Conservation (phyloP, 2,888 invertebrate species). For the Cheilosia vernalis region DNA sequence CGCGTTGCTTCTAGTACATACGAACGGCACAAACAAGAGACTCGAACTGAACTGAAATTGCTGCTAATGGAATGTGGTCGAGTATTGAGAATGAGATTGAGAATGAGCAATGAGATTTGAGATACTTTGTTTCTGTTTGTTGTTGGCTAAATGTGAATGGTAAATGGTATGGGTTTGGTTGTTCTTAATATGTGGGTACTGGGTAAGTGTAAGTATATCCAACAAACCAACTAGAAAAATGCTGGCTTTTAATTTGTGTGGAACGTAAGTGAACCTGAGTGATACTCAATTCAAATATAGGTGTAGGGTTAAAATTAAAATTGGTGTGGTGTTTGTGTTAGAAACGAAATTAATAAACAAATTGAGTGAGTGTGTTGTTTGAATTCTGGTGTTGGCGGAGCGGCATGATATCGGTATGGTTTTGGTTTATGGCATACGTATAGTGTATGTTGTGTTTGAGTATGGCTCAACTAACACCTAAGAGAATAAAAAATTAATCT, state of each 20-base stretch:
- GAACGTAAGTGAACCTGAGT: slow-evolving; percentile 38
- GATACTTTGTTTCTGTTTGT: slow-evolving; percentile 18
- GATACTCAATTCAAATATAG: slow-evolving; percentile 1
- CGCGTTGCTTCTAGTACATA: slow-evolving; percentile 72
- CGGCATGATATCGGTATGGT: no score
- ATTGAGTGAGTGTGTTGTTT: no score
- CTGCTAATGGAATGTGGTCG: slow-evolving; percentile 40
- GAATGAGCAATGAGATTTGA: neutral
- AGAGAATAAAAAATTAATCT: no score
- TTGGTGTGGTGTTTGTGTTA: neutral
- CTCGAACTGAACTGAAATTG: slow-evolving; percentile 78
- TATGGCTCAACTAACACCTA: no score
- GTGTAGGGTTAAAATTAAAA: neutral
- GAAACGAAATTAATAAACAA: neutral
- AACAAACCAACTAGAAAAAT: slow-evolving; percentile 27
- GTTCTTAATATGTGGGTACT: no score
- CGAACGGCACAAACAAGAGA: slow-evolving; percentile 77
- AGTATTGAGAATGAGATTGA: slow-evolving; percentile 13
- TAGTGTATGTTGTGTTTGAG: no score
- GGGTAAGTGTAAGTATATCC: neutral
- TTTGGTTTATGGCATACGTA: no score
- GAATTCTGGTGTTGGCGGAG: no score
- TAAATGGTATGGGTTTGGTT: no score
- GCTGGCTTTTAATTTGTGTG: slow-evolving; percentile 33
- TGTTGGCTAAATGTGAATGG: neutral